Evolutionary conservation across 2,113 vertebrate species (phyloP).

Genomic region (rat (Rattus norvegicus)): DNA sequence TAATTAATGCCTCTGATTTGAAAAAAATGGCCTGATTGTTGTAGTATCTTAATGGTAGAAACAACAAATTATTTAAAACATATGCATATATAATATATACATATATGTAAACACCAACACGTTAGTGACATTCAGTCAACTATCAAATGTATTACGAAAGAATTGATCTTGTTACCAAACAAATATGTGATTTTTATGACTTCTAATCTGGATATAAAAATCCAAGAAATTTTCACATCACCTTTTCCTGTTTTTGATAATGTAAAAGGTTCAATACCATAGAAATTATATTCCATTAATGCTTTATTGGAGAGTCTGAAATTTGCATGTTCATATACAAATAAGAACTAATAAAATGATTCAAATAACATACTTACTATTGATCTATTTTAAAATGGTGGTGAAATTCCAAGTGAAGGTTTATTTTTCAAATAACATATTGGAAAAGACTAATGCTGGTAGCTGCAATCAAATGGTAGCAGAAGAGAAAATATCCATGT

Average conservation of each 20-base stretch:
- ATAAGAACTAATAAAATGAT: slow-evolving; percentile 70
- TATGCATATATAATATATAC: not conserved
- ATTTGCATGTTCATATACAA: slow-evolving; percentile 57
- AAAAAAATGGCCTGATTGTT: slow-evolving; percentile 50
- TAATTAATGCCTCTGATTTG: slow-evolving; percentile 55
- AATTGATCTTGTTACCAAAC: slow-evolving; percentile 52
- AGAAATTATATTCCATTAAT: slow-evolving; percentile 70
- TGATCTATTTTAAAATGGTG: slow-evolving; percentile 64
- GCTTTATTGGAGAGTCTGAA: slow-evolving; percentile 13
- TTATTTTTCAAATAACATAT: slow-evolving; percentile 48
- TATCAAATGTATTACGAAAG: slow-evolving; percentile 7
- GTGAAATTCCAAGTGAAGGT: slow-evolving; percentile 50
- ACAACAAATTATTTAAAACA: slow-evolving; percentile 50
- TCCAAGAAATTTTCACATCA: slow-evolving; percentile 50
- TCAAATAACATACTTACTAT: slow-evolving; percentile 58
- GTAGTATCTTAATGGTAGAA: slow-evolving; percentile 11
- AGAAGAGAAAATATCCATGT: slow-evolving; percentile 60
- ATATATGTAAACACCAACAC: not conserved
- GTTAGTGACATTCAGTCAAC: slow-evolving; percentile 48
- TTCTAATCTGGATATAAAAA: slow-evolving; percentile 50
- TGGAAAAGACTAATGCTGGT: slow-evolving; percentile 38
- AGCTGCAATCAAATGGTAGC: slow-evolving; percentile 45
- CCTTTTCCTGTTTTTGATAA: slow-evolving; percentile 15
- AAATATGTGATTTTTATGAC: slow-evolving; percentile 61
- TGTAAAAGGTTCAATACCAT: slow-evolving; percentile 32